Evolutionary conservation across 2,113 vertebrate species (phyloP).

Genomic region (Syngnathoides biaculeatus): DNA sequence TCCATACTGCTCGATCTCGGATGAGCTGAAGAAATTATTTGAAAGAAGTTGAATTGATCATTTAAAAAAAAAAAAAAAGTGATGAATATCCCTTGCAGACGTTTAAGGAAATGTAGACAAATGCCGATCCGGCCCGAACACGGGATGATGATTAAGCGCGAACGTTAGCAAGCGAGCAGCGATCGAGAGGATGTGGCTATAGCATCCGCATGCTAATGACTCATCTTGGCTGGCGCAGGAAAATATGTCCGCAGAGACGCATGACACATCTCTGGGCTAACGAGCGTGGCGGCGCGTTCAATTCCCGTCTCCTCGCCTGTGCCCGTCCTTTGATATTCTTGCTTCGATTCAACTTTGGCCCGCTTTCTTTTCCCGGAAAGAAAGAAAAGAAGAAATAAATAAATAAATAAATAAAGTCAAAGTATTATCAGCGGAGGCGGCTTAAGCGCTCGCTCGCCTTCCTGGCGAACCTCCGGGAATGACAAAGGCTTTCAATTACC

Average conservation of each 20-base stretch:
- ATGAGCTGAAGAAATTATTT: too few relatives aligned
- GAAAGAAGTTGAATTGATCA: too few relatives aligned
- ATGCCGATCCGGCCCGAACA: neutral
- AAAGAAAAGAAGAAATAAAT: neutral
- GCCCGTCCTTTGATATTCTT: conserved; percentile 9
- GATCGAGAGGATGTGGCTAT: neutral
- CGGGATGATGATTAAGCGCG: neutral
- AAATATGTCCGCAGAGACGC: conserved; percentile 8
- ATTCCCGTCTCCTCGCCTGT: conserved; percentile 2
- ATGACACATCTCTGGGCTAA: conserved; percentile 19
- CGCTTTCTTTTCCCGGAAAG: neutral
- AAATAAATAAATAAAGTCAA: conserved; percentile 23
- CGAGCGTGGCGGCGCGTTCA: neutral
- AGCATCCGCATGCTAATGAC: neutral
- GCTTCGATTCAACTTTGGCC: conserved; percentile 24
- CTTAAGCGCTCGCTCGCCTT: conserved; percentile 2
- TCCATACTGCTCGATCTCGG: too few relatives aligned
- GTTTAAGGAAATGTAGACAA: too few relatives aligned
- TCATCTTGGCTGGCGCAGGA: neutral
- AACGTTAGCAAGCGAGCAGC: neutral
- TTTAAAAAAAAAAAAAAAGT: too few relatives aligned
- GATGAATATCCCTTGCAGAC: too few relatives aligned
- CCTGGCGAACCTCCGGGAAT: conserved; percentile 27
- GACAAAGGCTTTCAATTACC: conserved; percentile 27
- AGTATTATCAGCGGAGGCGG: conserved; percentile 17